phyloP scores from a whole-genome alignment of 1,140 invertebrate species.

The Drosophila tropicalis region DNA sequence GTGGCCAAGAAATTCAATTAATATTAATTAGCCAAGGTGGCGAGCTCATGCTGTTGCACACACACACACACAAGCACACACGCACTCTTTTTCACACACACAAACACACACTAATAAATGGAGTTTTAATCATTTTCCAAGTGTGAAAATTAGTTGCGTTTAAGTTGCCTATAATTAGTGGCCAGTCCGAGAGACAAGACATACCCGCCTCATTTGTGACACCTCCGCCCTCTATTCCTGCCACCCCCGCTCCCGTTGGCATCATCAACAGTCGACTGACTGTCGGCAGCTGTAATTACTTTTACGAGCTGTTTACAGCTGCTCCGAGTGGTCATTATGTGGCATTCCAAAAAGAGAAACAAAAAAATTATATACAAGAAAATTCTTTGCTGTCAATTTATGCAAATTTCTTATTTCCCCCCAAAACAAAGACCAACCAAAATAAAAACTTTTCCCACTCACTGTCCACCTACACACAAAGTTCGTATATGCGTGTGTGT shows the following conservation, averaged over 20 bases:
- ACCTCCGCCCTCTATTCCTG: constrained; percentile 24
- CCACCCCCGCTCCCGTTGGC: not conserved
- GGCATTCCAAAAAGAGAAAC: constrained; percentile 39
- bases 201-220: constrained; percentile 46
- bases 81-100: constrained; percentile 3
- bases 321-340: constrained; percentile 77
- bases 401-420: constrained; percentile 75
- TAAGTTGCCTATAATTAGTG: constrained; percentile 79
- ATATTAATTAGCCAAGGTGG: constrained; percentile 81
- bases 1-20: constrained; percentile 73
- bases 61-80: constrained; percentile 10
- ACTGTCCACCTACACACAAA: constrained; percentile 73
- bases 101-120: constrained; percentile 57
- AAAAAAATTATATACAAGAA: constrained; percentile 14
- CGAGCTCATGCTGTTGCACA: constrained; percentile 63
- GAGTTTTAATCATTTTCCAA: constrained; percentile 83
- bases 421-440: not conserved
- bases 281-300: constrained; percentile 70
- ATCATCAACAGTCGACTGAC: constrained; percentile 7
- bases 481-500: constrained; percentile 19
- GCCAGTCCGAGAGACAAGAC: constrained; percentile 29
- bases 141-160: constrained; percentile 81
- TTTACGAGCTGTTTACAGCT: constrained; percentile 83
- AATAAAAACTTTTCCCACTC: constrained; percentile 43
- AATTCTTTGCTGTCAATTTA: constrained; percentile 76